These are phyloP conservation scores for Siniperca chuatsi DNA, from an alignment of 2,113 vertebrate genomes.

Conservation along the genomic window DNA sequence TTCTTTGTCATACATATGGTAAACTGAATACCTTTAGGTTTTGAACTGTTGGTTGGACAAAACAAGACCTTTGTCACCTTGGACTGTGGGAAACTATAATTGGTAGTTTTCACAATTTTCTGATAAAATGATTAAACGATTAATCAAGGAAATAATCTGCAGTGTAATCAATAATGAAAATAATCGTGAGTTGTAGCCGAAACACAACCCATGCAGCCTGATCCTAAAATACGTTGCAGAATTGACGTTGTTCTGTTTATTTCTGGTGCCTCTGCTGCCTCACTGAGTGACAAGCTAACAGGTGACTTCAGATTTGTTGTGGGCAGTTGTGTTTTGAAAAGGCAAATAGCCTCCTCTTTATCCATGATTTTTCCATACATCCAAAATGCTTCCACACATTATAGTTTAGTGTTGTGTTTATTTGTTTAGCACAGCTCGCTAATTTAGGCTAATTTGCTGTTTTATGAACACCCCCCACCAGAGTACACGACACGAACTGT, in stretches of 20 bases:
- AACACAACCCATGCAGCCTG: neutral
- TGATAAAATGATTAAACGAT: neutral
- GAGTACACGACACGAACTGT: neutral
- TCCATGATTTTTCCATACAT: neutral
- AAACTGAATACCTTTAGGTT: neutral
- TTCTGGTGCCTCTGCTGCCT: neutral
- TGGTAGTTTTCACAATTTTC: neutral
- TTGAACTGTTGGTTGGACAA: neutral
- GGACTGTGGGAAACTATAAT: neutral
- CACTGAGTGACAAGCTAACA: neutral
- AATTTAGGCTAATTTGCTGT: neutral
- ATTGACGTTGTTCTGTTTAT: neutral
- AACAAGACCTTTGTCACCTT: neutral
- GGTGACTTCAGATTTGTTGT: neutral
- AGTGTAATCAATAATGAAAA: neutral
- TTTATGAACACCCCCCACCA: neutral
- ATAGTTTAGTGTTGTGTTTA: neutral
- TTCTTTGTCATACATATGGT: neutral
- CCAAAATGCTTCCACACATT: neutral
- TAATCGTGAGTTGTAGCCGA: neutral
- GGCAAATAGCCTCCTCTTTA: no score
- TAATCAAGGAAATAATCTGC: neutral
- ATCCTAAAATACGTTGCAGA: neutral
- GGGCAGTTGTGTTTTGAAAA: neutral
- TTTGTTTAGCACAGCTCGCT: neutral